Evolutionary conservation across 1,140 invertebrate genomes (phyloP).

Genomic region (Penaeus vannamei): DNA sequence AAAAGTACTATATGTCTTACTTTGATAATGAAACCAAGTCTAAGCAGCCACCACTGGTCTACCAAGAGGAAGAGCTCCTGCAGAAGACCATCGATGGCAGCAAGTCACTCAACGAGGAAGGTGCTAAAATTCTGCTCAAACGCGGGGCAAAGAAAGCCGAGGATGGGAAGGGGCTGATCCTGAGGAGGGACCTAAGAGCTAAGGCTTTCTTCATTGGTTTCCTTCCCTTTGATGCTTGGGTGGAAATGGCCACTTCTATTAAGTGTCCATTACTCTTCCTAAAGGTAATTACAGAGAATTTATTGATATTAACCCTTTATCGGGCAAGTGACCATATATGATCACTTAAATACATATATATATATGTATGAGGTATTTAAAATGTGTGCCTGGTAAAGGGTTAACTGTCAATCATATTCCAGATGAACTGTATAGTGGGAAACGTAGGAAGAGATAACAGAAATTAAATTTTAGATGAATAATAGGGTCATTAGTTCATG

Average conservation of each 20-base stretch:
- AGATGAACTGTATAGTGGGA: slow-evolving; percentile 75
- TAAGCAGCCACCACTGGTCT: slow-evolving; percentile 48
- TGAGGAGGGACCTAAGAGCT: slow-evolving; percentile 60
- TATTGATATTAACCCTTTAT: neutral
- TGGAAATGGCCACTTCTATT: slow-evolving; percentile 54
- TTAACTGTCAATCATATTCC: neutral
- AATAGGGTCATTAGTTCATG: neutral
- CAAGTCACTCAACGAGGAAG: slow-evolving; percentile 64
- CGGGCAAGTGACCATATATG: neutral
- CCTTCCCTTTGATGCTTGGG: slow-evolving; percentile 53
- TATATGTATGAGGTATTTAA: too few relatives aligned
- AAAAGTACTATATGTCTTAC: slow-evolving; percentile 56
- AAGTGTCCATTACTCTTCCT: slow-evolving; percentile 62
- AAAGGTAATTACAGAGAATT: slow-evolving; percentile 40
- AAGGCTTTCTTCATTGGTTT: slow-evolving; percentile 65
- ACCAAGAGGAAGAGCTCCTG: slow-evolving; percentile 61
- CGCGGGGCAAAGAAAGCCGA: slow-evolving; percentile 52
- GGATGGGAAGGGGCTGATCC: slow-evolving; percentile 48
- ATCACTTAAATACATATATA: too few relatives aligned
- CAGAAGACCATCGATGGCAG: slow-evolving; percentile 63
- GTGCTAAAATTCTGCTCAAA: slow-evolving; percentile 59
- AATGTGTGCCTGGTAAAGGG: too few relatives aligned
- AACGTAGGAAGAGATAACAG: slow-evolving; percentile 71
- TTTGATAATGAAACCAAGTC: slow-evolving; percentile 66
- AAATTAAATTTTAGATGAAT: neutral